Evolutionary conservation across 2,888 invertebrate species (phyloP), one percentile per base, ranked within the genome.

Genomic region (Napeogenes inachia): DNA sequence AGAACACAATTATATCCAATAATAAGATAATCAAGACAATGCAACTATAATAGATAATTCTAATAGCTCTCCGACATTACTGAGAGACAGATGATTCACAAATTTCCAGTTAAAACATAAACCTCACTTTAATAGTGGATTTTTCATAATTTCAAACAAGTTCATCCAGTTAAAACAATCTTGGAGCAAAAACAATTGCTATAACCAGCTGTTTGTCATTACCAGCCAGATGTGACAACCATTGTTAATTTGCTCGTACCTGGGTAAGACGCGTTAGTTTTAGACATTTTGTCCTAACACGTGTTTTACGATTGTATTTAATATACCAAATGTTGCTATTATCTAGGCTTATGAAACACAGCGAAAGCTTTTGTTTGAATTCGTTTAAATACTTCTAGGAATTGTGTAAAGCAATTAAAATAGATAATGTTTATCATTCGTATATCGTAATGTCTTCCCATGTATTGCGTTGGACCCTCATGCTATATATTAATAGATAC

Each of bases 401-500:
- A 47, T n/a, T 21, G 47, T 47, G 21, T 21, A 21, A 21, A 21
- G 21, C 21, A 47, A 47, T 47, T 47, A 47, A 35, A 35, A 21
- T 21, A 21, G 21, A 21, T 21, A 35, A 35, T 35, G 35, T 35
- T 47, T 47, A 21, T 47, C n/a, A 32, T 57, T 56, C 21, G 21
- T 21, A 21, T 64, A 64, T 46, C 54, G 60, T 63, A 21, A 21
- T 21, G 21, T 21, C 21, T 21, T 21, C 21, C 21, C 21, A 21
- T 21, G 21, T 21, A 59, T 55, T n/a, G 55, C 58, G 54, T 56
- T 57, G 33, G 45, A 46, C 67, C 67, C 67, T 62, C 61, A 67
- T 67, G 57, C 62, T 62, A 21, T 67, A 62, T 47, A 60, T 62
- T 56, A 63, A 55, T 54, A 61, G 67, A 67, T 67, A 64, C 61